Conservation (phyloP, 1,140 invertebrate species). For the Ephestia elutella region DNA sequence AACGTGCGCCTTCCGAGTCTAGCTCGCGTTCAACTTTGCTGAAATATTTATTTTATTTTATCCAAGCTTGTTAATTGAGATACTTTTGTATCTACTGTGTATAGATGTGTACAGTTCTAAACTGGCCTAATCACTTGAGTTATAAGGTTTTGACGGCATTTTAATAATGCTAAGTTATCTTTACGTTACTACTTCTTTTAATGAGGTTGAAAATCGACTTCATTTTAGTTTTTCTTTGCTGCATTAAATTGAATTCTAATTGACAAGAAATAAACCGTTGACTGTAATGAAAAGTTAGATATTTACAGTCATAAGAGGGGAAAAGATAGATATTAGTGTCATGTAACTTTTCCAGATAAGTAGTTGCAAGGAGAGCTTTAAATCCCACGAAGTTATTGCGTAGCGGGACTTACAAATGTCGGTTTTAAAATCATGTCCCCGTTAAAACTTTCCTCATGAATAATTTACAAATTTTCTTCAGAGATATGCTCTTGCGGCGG, state of each 20-base stretch:
- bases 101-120: too few relatives aligned
- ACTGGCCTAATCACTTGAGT: too few relatives aligned
- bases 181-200: too few relatives aligned
- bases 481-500: conserved; percentile 61
- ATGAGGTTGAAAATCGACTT: too few relatives aligned
- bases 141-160: too few relatives aligned
- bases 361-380: conserved; percentile 16
- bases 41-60: conserved; percentile 16
- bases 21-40: conserved; percentile 14
- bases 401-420: conserved; percentile 61
- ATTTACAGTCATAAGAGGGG: too few relatives aligned
- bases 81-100: conserved; percentile 3
- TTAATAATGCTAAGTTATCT: too few relatives aligned
- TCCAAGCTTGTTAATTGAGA: conserved; percentile 16
- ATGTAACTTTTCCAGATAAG: neutral
- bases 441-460: conserved; percentile 72
- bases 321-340: neutral
- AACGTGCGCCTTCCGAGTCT: conserved; percentile 21
- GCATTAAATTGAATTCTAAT: too few relatives aligned
- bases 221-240: too few relatives aligned
- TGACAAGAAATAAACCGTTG: too few relatives aligned
- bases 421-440: conserved; percentile 68
- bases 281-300: too few relatives aligned
- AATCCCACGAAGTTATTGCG: conserved; percentile 33
- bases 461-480: conserved; percentile 70